These are phyloP conservation scores for Dipodomys spectabilis DNA, from an alignment of 2,113 vertebrate genomes.

Conservation along the genomic window DNA sequence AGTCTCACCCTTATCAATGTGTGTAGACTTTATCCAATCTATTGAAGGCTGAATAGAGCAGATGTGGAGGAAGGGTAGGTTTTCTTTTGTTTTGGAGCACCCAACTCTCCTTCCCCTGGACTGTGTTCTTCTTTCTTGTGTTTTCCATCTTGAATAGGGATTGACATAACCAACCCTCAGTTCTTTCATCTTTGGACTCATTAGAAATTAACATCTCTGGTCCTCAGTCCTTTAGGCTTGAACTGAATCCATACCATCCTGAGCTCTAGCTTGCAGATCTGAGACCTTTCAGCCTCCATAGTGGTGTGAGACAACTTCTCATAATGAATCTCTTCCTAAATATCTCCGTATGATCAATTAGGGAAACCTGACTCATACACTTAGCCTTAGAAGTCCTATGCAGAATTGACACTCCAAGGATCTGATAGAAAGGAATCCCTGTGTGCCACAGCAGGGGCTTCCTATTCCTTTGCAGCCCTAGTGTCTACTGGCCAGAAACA, in stretches of 20 bases:
- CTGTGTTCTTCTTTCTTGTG: not conserved
- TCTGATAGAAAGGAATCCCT: not conserved
- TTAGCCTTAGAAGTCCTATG: not conserved
- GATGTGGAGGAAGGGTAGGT: not conserved
- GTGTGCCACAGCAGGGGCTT: not conserved
- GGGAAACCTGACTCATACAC: not conserved
- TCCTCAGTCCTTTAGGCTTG: not conserved
- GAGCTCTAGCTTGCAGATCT: not conserved
- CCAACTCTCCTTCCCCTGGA: not conserved
- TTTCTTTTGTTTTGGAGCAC: not conserved
- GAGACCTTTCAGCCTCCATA: not conserved
- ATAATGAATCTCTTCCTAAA: not conserved
- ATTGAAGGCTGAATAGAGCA: not conserved
- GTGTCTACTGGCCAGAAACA: slow-evolving; percentile 8
- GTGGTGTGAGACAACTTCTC: not conserved
- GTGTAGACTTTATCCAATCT: not conserved
- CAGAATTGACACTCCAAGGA: not conserved
- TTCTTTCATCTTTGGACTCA: not conserved
- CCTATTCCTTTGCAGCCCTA: not conserved
- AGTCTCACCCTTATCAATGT: not conserved
- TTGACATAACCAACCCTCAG: not conserved
- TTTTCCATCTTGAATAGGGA: not conserved
- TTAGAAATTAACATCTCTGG: not conserved
- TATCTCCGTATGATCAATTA: not conserved
- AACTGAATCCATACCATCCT: not conserved